These are phyloP conservation scores for Altica lythri DNA, from an alignment of 2,888 invertebrate species.

Conservation along the genomic window DNA sequence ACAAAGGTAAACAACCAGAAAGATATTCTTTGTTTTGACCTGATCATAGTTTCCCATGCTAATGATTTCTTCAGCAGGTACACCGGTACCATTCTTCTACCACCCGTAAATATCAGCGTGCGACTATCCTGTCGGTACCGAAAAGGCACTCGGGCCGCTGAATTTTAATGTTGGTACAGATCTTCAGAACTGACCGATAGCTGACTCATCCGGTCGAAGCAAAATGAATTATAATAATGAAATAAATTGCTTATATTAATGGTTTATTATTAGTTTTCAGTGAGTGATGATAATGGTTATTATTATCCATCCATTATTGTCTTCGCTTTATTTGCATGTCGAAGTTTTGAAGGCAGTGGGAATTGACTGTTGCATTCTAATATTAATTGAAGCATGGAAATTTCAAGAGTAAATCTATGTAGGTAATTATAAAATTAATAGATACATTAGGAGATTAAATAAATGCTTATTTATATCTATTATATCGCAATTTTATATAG, in stretches of 20 bases:
- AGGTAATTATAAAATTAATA: no score
- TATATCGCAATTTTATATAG: no score
- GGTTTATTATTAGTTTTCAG: slow-evolving; percentile 57
- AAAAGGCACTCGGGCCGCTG: slow-evolving; percentile 14
- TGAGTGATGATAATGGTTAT: slow-evolving; percentile 56
- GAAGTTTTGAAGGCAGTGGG: slow-evolving; percentile 16
- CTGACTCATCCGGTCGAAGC: slow-evolving; percentile 49
- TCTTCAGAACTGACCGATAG: slow-evolving; percentile 27
- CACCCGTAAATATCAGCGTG: slow-evolving; percentile 31
- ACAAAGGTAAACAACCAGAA: no score
- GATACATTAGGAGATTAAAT: no score
- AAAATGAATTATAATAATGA: slow-evolving; percentile 58
- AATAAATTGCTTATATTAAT: slow-evolving; percentile 57
- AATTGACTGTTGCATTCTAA: slow-evolving; percentile 1
- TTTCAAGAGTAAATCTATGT: no score
- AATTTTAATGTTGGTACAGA: slow-evolving; percentile 26
- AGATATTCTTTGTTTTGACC: slow-evolving; percentile 41
- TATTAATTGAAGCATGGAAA: no score
- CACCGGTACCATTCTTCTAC: slow-evolving; percentile 24
- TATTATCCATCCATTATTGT: slow-evolving; percentile 49
- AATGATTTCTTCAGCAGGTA: slow-evolving; percentile 50
- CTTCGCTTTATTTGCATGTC: slow-evolving; percentile 48
- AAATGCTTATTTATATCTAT: no score
- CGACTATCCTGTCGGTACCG: slow-evolving; percentile 14
- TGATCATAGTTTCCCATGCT: slow-evolving; percentile 51